Evolutionary conservation across 2,888 invertebrate genomes (phyloP), one percentile per base, ranked within the genome.

Genomic region (Rapana venosa): DNA sequence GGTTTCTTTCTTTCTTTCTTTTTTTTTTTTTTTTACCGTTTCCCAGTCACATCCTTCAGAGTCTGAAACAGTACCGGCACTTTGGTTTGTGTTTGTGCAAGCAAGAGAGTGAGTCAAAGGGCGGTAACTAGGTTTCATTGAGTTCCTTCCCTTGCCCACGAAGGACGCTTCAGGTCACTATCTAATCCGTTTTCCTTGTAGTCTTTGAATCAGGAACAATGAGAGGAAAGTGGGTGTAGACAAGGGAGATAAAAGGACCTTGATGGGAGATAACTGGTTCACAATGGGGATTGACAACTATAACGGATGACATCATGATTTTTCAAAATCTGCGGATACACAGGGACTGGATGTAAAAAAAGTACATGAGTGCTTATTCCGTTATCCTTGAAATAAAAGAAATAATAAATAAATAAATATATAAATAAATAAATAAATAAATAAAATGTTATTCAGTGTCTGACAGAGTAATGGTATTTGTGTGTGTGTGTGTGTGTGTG

Each of bases 111-210:
- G 36, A 84, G 56, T 15, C 35, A 32, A 84, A 84, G 84, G 56
- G 84, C 1, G 15, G 47, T 0, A 84, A 84, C 84, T 84, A 56
- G 56, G 84, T 84, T 84, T 84, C 84, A 84, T 11, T 47, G 84
- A 26, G 84, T 84, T 84, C n/a, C 84, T n/a, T 84, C 84, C 84
- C 84, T 84, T 84, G 84, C 36, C 84, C 84, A 84, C 56, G 84
- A 84, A 56, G 84, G 84, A 84, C 56, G n/a, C 30, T 56, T 84
- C n/a, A n/a, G 56, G 84, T 84, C 84, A 56, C 13, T 47, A 11
- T 56, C 26, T 58, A 84, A 84, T 84, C 84, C 58, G 84, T 84
- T 84, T 84, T 84, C 56, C 56, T 58, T 30, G 84, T 26, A 11
- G 56, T 84, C 81, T 47, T 58, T n/a, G n/a, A n/a, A n/a, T n/a